Evolutionary conservation across 2,888 invertebrate genomes (phyloP), one percentile per base, ranked within the genome.

Genomic region (Apamea epomidion): DNA sequence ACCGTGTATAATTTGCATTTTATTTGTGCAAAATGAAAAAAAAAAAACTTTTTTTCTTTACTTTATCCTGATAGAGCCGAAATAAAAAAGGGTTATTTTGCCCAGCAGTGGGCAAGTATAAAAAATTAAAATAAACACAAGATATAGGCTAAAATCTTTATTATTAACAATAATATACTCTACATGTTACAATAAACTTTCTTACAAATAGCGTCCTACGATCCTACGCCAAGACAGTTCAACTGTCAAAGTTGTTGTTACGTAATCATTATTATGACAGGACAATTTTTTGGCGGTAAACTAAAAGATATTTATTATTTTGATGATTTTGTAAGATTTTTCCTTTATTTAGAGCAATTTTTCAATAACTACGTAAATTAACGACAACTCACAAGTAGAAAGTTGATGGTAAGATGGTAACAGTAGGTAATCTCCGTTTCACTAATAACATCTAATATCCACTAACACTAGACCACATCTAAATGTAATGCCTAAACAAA

Each of bases 151-250:
- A 97, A 97, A 97, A 96, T 96, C 95, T 97, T 96, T 97, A 97
- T 95, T 96, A 95, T 96, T 96, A 97, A 97, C 97, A 97, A 95
- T 95, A 90, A 97, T 97, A 97, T 97, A 96, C 94, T 97, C 96
- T 96, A 96, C 96, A 94, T 89, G 93, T 95, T 94, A 95, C 93
- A 94, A 94, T 96, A 95, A 95, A 95, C 94, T 92, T 94, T 89
- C 93, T 94, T 95, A 95, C 93, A 95, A 95, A 95, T 91, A 92
- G 93, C 90, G 83, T 84, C 86, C 91, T 91, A 91, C 87, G 71
- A 84, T 81, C 45, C 51, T 76, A 83, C 89, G 81, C 83, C 84
- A 80, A 86, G 89, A 91, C 91, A 91, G 90, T 87, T 86, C 72
- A 74, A 90, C 92, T 91, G 91, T 89, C 90, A 80, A 76, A 65